Percentiles rank a stretch among this genome's conserved stretches.
These are phyloP conservation scores for Poeciliopsis occidentalis DNA, from an alignment of 2,113 vertebrate species.

Conservation along the genomic window DNA sequence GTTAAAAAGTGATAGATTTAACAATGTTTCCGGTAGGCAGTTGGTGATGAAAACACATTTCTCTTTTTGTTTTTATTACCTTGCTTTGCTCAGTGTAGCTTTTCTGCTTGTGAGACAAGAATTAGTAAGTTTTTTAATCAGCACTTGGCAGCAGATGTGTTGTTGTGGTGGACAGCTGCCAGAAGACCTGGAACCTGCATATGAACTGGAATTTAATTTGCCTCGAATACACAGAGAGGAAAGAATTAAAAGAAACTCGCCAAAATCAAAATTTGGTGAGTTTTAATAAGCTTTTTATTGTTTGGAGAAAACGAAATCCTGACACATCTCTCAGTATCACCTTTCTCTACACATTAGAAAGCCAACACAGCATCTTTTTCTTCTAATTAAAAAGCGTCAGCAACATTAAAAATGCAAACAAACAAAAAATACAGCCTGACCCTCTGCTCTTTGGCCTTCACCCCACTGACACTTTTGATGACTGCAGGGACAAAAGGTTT, in stretches of 20 bases:
- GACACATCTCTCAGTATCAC: constrained; percentile 6
- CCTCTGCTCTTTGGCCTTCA: constrained; percentile 34
- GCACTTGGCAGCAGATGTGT: constrained; percentile 2
- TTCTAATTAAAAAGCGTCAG: constrained; percentile 29
- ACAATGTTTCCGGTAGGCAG: constrained; percentile 13
- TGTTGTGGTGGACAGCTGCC: constrained; percentile 10
- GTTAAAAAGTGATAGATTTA: constrained; percentile 11
- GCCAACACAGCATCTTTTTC: constrained; percentile 19
- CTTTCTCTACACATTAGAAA: constrained; percentile 19
- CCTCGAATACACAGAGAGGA: neutral
- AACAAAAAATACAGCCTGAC: constrained; percentile 28
- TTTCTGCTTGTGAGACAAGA: constrained; percentile 4
- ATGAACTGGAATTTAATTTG: constrained; percentile 16
- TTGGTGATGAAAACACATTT: neutral
- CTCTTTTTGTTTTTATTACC: constrained; percentile 5
- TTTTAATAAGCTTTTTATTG: neutral
- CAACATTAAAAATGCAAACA: constrained; percentile 40
- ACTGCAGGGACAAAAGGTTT: neutral
- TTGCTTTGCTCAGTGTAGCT: neutral
- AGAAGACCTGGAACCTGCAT: constrained; percentile 22
- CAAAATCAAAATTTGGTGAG: constrained; percentile 3
- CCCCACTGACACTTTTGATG: constrained; percentile 16
- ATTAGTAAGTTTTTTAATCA: constrained; percentile 27
- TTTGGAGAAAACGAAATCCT: constrained; percentile 3
- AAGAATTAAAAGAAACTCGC: constrained; percentile 6